Percentiles rank a stretch among this genome's conserved stretches.
Evolutionary conservation across 1,140 invertebrate species (phyloP).

Genomic region (Trypoxylus dichotomus): DNA sequence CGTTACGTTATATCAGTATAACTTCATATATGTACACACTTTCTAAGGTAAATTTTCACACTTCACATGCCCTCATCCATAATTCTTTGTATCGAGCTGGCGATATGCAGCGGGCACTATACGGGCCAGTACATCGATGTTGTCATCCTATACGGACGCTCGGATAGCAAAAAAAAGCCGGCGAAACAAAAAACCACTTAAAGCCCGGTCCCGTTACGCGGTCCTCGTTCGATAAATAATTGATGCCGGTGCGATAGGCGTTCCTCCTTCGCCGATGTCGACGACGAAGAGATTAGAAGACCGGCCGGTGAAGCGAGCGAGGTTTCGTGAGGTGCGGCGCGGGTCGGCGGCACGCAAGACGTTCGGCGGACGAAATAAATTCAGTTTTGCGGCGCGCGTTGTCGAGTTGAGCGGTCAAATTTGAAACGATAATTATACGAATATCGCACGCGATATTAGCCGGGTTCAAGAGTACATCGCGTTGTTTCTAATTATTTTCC

Average conservation of each 20-base stretch:
- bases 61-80: no score
- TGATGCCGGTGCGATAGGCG: not conserved
- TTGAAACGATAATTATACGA: no score
- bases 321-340: not conserved
- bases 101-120: no score
- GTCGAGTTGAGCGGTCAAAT: not conserved
- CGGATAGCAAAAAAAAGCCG: not conserved
- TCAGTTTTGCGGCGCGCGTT: constrained; percentile 4
- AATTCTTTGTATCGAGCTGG: no score
- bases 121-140: not conserved
- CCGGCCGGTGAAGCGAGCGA: not conserved
- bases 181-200: not conserved
- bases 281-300: not conserved
- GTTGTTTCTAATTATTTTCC: no score
- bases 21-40: no score
- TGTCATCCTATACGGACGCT: not conserved
- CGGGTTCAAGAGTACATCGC: no score
- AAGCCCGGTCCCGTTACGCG: not conserved
- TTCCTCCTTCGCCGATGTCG: not conserved
- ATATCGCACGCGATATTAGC: no score
- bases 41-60: no score
- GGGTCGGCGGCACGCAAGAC: not conserved
- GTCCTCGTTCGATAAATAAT: not conserved
- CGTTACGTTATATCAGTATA: no score
- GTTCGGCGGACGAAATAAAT: not conserved